Conservation (phyloP, 2,888 invertebrate species). For the Sinohyriopsis cumingii region DNA sequence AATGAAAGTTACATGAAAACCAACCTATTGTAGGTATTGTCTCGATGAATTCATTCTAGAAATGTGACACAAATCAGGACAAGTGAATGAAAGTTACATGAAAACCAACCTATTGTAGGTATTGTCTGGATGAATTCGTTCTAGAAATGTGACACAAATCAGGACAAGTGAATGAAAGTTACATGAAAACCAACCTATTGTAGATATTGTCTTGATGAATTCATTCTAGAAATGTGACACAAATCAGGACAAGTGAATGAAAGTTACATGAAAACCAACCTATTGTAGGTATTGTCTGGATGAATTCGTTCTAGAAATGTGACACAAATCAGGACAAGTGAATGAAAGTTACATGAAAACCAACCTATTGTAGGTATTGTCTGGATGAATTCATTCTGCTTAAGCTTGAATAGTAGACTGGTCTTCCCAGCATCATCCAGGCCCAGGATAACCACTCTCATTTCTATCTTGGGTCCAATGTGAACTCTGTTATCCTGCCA, state of each 20-base stretch:
- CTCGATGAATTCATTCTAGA: conserved; percentile 74
- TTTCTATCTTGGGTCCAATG: conserved; percentile 78
- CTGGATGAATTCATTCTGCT: conserved; percentile 76
- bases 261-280: conserved; percentile 67
- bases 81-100: no score
- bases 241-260: no score
- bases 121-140: conserved; percentile 76
- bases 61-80: no score
- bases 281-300: conserved; percentile 76
- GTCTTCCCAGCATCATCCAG: conserved; percentile 78
- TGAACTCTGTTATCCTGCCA: conserved; percentile 77
- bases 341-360: conserved; percentile 5
- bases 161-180: no score
- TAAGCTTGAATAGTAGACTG: conserved; percentile 76
- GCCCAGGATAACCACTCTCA: conserved; percentile 77
- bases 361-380: conserved; percentile 76
- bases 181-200: conserved; percentile 72
- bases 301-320: conserved; percentile 72
- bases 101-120: conserved; percentile 74
- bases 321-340: background rate
- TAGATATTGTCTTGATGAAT: conserved; percentile 76
- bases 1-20: no score
- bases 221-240: conserved; percentile 51
- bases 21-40: conserved; percentile 76
- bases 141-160: no score